Percentiles rank a stretch among this genome's conserved stretches.
These are phyloP conservation scores for Platyrinchus mystaceus DNA, from an alignment of 2,797 vertebrate genomes.

Conservation along the genomic window DNA sequence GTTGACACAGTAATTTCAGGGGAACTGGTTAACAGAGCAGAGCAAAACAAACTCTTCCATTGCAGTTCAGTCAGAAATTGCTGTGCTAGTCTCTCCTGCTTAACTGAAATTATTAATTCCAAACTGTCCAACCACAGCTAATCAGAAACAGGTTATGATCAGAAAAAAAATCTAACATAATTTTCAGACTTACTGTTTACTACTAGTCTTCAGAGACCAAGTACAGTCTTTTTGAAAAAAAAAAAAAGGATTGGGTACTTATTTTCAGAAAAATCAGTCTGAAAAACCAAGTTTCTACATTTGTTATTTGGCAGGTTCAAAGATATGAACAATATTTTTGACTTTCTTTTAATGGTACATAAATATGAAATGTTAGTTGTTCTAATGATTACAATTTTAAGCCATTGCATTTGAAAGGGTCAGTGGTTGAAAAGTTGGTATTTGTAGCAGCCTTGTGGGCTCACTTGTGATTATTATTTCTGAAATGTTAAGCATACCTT, in stretches of 20 bases:
- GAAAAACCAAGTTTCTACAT: background rate
- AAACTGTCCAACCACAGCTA: background rate
- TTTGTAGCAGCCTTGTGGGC: background rate
- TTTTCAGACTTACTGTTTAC: background rate
- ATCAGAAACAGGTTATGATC: background rate
- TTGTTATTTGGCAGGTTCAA: background rate
- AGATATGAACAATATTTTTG: background rate
- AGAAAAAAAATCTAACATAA: background rate
- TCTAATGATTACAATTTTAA: constrained; percentile 21
- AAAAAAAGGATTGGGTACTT: background rate
- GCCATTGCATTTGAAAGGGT: background rate
- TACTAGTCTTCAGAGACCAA: background rate
- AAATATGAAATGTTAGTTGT: background rate
- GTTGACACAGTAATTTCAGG: background rate
- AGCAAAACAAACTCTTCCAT: background rate
- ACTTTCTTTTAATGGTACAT: background rate
- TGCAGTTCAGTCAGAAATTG: background rate
- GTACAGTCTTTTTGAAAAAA: background rate
- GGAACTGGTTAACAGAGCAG: background rate
- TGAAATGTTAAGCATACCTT: background rate
- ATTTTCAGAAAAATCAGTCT: background rate
- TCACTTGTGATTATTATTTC: background rate
- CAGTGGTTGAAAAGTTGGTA: background rate
- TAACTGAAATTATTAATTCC: background rate
- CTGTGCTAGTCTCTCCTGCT: background rate